These are phyloP conservation scores for Ridgeia piscesae DNA, from an alignment of 1,140 invertebrate species.

Conservation along the genomic window DNA sequence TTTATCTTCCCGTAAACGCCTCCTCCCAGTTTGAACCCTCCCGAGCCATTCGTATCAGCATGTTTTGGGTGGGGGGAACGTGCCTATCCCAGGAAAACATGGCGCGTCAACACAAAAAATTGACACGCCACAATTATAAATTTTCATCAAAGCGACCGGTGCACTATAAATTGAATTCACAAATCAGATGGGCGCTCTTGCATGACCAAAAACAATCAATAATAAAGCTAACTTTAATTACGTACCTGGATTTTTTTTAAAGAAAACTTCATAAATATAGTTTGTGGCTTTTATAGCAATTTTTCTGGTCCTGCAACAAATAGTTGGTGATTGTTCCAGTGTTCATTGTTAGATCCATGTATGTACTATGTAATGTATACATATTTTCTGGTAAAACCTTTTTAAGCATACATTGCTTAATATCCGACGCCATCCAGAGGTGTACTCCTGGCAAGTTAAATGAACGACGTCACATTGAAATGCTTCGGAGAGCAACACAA, in stretches of 20 bases:
- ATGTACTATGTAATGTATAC: background rate
- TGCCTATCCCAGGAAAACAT: background rate
- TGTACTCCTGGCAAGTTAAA: background rate
- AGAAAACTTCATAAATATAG: background rate
- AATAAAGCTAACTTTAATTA: background rate
- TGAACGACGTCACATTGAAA: background rate
- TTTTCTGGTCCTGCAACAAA: background rate
- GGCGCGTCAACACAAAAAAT: background rate
- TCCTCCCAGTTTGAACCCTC: background rate
- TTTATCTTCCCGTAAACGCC: background rate
- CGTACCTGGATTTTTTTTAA: background rate
- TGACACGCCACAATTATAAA: background rate
- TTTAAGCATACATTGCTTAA: background rate
- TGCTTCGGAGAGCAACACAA: background rate
- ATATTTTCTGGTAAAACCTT: background rate
- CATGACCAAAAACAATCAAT: background rate
- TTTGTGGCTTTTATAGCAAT: background rate
- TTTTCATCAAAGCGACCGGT: background rate
- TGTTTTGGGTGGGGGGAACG: background rate
- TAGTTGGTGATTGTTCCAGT: background rate
- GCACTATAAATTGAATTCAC: background rate
- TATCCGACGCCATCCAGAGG: background rate
- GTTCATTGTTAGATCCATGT: background rate
- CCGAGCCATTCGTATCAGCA: background rate
- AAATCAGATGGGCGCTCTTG: background rate